Base-by-base conservation (phyloP, 2,113 vertebrate species). In the Columba janthina region DNA sequence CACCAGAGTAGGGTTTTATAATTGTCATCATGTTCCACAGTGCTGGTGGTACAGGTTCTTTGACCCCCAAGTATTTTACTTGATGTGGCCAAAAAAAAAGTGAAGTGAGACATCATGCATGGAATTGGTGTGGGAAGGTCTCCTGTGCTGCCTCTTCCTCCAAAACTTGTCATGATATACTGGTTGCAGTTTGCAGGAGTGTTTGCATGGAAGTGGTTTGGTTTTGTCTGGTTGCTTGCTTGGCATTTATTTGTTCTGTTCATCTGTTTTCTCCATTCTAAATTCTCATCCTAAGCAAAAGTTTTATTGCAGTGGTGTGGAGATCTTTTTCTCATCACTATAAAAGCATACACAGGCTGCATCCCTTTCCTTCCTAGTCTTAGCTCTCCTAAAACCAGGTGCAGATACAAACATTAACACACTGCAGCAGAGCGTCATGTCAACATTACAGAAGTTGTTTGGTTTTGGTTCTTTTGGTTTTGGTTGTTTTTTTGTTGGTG, bases 171-270 rank as follows among this genome's bases (percentile, higher is more conserved):
- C 15, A 13, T 2, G 5, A 51, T 0, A 1, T 10, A 21, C 32
- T 20, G 13, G n/a, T 34, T 19, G 2, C 46, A 57, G 18, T 38
- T 80, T 90, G 34, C 42, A 17, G 12, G 16, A 50, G 2, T 60
- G 86, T 93, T 90, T 90, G 81, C 11, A 40, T 53, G 76, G 94
- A 96, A 94, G 93, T 87, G 83, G 80, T 75, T 94, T 88, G 69
- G 38, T 38, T 89, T 90, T 29, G 9, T 60, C 53, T 50, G 32
- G 14, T 42, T 90, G 48, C 60, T 93, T 93, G 64, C 51, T 84
- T 81, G 42, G 60, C 20, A 44, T 92, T 94, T 86, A 12, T 57
- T 86, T 83, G 14, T 29, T 67, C 61, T 48, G 9, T 29, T 70
- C 70, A 13, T 50, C 71, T 80, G 9, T 66, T 84, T 90, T 62